Base-by-base conservation (phyloP, 2,888 invertebrate species). In the Drosophila trichaetosa region DNA sequence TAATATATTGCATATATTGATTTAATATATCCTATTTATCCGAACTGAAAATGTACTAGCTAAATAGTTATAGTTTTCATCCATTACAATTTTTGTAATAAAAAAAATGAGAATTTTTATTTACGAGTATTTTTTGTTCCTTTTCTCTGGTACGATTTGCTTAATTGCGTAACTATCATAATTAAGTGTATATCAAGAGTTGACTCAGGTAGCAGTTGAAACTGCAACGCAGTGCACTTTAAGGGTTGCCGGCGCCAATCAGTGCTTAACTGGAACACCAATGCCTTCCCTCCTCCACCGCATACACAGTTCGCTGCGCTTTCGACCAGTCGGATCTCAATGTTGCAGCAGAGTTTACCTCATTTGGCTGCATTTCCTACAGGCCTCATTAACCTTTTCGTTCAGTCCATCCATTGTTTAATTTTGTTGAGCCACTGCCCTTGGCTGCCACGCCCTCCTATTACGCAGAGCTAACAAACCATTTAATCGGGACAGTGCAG, bases 371-470 rank as follows among this genome's bases (percentile, higher is more conserved):
- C 65, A 40, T 61, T 62, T 73, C 80, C 80, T 73, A 70, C 71
- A 82, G 85, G 85, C 85, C 85, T 89, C 85, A 85, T 85, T 85
- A 85, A 89, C 85, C 89, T 89, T 82, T 82, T 54, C 58, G 69
- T 72, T 64, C 56, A 60, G 58, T 52, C 69, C 67, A 65, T 79
- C 54, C 68, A 80, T 89, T 85, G 89, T 89, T 80, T 89, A 60
- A 71, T 69, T 70, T 69, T 78, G 73, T 58, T 66, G 66, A 65
- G 68, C 46, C 49, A 27, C 8, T 34, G 79, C 60, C 60, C 57
- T 65, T 7, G 27, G 46, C 24, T 31, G 81, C 68, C 69, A 61
- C 69, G 72, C 75, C 70, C 68, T 60, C 63, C 67, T 70, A 73
- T 77, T 78, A 69, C 63, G 74, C 63, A 69, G 70, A 69, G 69